Base-by-base conservation (phyloP, 1,140 invertebrate species). In the Papilio machaon region DNA sequence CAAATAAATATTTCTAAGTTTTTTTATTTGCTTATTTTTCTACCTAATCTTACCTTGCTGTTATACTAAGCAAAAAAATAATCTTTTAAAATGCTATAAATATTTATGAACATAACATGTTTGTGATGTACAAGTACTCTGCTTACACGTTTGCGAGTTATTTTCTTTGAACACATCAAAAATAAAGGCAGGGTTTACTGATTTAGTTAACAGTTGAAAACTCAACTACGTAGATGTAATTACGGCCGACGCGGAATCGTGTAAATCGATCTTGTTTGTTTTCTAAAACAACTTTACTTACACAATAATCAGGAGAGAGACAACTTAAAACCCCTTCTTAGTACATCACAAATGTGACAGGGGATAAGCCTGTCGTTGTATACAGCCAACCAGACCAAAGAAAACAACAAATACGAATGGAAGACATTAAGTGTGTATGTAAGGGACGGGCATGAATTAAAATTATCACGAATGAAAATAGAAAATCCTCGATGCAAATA, bases 1-100 rank as follows among this genome's bases (percentile, higher is more conserved):
- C 64, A 70, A 70, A 70, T 70, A 30, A 38, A 70, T 70, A 35
- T 70, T 70, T 70, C 30, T 38, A 38, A 17, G 30, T 70, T 70
- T 70, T 70, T 70, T 38, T 70, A 30, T 70, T 70, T 17, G 30
- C 30, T 30, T 35, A 70, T 35, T 35, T 35, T 5, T 35, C 64
- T 35, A 17, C 38, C 7, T 43, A 43, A 43, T 15, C 13, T 70
- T 35, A 70, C 64, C 30, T 70, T 35, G 13, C 30, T 17, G 23
- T 70, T 15, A 7, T 4, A 13, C 0, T 30, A 64, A 23, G n/a
- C 17, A 7, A 8, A 58, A 9, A 19, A 58, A 19, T 58, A n/a
- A 58, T n/a, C 54, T 58, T 4, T 15, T 52, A 1, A 49, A 49
- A 3, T 30, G 23, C 23, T 30, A 30, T 1, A 30, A 30, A 30